phyloP scores from a whole-genome alignment of 2,797 vertebrate genomes.

The Karalla daura region DNA sequence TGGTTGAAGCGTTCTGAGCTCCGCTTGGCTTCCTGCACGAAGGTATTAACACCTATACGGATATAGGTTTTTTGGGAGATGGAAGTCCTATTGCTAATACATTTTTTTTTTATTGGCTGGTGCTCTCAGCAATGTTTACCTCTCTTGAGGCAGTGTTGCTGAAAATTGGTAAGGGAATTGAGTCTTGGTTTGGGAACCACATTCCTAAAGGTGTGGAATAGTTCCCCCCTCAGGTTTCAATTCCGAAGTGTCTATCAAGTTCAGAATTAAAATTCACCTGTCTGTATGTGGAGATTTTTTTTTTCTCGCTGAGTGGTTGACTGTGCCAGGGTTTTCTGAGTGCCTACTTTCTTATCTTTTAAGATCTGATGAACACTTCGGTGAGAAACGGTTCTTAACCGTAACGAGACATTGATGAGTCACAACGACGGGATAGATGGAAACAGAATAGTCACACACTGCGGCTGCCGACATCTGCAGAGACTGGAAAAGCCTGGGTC shows the following conservation, averaged over 20 bases:
- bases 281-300: not conserved
- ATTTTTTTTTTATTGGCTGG: constrained; percentile 69
- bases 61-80: constrained; percentile 70
- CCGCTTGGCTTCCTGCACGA: constrained; percentile 34
- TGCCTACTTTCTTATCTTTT: constrained; percentile 19
- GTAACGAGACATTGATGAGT: constrained; percentile 19
- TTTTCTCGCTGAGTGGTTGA: not conserved
- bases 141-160: constrained; percentile 80
- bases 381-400: constrained; percentile 29
- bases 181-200: constrained; percentile 69
- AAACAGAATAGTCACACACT: not conserved
- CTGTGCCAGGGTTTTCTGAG: constrained; percentile 31
- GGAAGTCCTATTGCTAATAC: constrained; percentile 69
- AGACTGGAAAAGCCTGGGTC: constrained; percentile 12
- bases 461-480: constrained; percentile 2
- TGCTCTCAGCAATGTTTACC: constrained; percentile 76
- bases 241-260: constrained; percentile 68
- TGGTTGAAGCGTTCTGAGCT: constrained; percentile 37
- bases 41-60: constrained; percentile 62
- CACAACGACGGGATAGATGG: not conserved
- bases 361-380: constrained; percentile 37
- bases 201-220: constrained; percentile 72
- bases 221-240: constrained; percentile 70
- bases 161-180: constrained; percentile 83
- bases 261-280: constrained; percentile 71